These are phyloP conservation scores for Scylla paramamosain DNA, from an alignment of 1,140 invertebrate genomes.

Conservation along the genomic window DNA sequence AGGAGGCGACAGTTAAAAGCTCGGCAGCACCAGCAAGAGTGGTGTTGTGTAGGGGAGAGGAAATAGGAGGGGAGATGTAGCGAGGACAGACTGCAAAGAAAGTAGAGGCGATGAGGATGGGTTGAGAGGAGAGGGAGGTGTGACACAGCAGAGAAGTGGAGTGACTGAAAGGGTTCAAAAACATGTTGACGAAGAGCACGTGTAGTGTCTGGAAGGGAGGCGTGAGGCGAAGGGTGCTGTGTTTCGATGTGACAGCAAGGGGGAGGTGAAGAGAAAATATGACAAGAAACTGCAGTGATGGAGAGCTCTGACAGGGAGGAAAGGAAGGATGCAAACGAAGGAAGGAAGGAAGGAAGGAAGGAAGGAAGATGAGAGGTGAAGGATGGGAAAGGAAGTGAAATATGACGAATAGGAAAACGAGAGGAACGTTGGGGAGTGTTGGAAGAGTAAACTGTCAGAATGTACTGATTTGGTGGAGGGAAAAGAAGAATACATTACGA, in stretches of 20 bases:
- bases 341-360: too few species aligned
- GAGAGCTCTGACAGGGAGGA: neutral
- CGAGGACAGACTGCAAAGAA: neutral
- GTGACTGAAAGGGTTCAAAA: neutral
- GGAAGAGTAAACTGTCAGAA: neutral
- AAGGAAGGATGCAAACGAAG: too few species aligned
- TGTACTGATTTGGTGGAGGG: neutral
- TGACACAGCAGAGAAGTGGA: neutral
- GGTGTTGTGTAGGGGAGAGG: neutral
- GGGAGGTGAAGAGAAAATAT: neutral
- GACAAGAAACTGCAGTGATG: conserved; percentile 7
- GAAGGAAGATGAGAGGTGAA: neutral
- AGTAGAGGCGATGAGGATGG: neutral
- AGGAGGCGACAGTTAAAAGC: conserved; percentile 17
- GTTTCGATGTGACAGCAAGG: neutral
- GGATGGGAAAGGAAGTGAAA: neutral
- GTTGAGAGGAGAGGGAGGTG: neutral
- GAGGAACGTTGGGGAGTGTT: neutral
- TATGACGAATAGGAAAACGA: neutral
- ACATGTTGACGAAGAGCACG: neutral
- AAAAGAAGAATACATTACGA: neutral
- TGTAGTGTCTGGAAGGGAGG: neutral
- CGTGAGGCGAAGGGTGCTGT: too few species aligned
- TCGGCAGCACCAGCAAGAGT: neutral
- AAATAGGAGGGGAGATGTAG: neutral